A percentile compares a stretch with the other conserved stretches of the same genome.
These are phyloP conservation scores for Stomatorhinus walkeri DNA, from an alignment of 2,797 vertebrate species.

Conservation along the genomic window DNA sequence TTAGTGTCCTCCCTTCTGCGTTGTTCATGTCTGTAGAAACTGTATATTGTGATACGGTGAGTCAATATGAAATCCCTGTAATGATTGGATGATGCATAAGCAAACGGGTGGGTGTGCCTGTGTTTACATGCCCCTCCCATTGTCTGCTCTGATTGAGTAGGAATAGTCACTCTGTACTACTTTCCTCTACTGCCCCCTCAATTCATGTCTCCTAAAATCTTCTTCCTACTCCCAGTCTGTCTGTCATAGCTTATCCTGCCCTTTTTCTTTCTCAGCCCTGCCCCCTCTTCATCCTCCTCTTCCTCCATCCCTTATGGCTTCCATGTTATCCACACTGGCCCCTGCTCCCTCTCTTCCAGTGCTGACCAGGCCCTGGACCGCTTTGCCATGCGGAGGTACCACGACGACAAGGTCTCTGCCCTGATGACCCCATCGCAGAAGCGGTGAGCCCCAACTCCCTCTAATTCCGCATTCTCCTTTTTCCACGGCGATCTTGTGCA, in stretches of 20 bases:
- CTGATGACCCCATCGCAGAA: conserved; percentile 87
- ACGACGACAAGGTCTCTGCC: conserved; percentile 74
- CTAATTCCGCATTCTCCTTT: background rate
- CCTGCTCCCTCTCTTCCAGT: conserved; percentile 51
- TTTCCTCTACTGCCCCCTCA: background rate
- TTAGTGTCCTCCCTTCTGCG: background rate
- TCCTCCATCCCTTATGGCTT: background rate
- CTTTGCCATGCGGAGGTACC: conserved; percentile 89
- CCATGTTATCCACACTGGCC: background rate
- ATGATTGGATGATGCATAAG: background rate
- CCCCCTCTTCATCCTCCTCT: background rate
- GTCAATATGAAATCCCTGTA: background rate
- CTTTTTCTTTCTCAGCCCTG: background rate
- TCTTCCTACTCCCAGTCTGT: conserved; percentile 31
- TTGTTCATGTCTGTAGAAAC: too few relatives aligned
- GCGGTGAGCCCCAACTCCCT: conserved; percentile 57
- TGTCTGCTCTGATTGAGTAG: background rate
- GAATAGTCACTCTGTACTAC: background rate
- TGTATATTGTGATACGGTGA: background rate
- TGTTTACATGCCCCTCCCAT: conserved; percentile 10
- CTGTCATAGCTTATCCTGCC: background rate
- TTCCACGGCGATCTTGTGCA: background rate
- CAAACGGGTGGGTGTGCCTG: background rate
- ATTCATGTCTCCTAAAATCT: conserved; percentile 40
- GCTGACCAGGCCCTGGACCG: conserved; percentile 84